Percentiles rank a stretch among this genome's conserved stretches.
Evolutionary conservation across 2,797 vertebrate genomes (phyloP).

Genomic region (Artibeus lituratus): DNA sequence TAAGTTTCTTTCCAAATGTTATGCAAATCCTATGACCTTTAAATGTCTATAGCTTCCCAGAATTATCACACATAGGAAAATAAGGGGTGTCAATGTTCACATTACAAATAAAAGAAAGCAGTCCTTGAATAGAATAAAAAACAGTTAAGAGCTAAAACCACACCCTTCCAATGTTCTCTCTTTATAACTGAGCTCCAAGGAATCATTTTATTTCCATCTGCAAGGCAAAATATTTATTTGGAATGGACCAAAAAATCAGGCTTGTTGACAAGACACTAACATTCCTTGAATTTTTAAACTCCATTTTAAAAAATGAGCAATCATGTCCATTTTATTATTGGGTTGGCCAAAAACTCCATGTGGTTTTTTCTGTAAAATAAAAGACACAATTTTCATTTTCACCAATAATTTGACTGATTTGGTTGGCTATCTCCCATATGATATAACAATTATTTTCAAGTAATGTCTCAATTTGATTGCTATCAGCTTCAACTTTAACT

Average conservation of each 20-base stretch:
- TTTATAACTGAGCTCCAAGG: neutral
- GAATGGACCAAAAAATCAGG: neutral
- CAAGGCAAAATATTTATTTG: neutral
- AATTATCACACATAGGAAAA: neutral
- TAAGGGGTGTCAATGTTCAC: neutral
- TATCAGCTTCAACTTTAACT: neutral
- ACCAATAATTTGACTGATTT: neutral
- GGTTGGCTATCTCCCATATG: neutral
- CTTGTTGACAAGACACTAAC: neutral
- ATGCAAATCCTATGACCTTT: neutral
- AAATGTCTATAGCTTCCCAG: neutral
- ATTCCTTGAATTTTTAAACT: conserved; percentile 43
- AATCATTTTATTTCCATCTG: neutral
- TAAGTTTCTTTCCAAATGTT: neutral
- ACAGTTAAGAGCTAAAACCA: neutral
- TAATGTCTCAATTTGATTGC: neutral
- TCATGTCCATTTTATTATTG: conserved; percentile 21
- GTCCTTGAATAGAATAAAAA: neutral
- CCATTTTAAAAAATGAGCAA: conserved; percentile 17
- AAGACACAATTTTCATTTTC: neutral
- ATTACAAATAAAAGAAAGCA: neutral
- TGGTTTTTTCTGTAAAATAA: neutral
- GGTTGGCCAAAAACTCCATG: neutral
- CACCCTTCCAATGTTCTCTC: neutral
- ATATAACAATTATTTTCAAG: neutral